Conservation (phyloP, 2,888 invertebrate species). For the Idaea dimidiata region DNA sequence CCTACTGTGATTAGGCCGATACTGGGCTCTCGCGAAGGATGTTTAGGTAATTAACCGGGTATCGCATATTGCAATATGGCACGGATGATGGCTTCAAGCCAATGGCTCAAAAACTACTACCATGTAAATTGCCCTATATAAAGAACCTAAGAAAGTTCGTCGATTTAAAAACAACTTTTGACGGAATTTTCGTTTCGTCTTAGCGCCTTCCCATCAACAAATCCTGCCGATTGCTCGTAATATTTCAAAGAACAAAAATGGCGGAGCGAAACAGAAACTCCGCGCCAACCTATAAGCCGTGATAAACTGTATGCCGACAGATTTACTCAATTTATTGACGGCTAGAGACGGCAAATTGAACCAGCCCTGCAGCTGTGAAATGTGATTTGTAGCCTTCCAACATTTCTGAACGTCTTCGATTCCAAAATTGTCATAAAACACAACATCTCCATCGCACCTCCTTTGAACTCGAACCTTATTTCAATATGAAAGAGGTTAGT, state of each 20-base stretch:
- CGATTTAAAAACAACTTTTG: background rate
- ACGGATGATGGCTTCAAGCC: too few relatives aligned
- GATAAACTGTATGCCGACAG: slow-evolving; percentile 12
- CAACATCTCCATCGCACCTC: background rate
- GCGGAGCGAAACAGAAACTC: slow-evolving; percentile 1
- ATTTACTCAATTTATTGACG: slow-evolving; percentile 14
- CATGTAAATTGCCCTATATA: too few relatives aligned
- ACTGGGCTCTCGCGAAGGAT: too few relatives aligned
- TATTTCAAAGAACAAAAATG: background rate
- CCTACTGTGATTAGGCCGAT: too few relatives aligned
- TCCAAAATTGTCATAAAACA: slow-evolving; percentile 10
- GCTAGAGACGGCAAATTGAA: slow-evolving; percentile 13
- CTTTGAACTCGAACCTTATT: background rate
- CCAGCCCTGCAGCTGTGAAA: slow-evolving; percentile 17
- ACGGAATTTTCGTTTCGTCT: background rate
- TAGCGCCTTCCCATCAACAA: background rate
- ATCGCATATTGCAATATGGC: too few relatives aligned
- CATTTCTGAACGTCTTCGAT: slow-evolving; percentile 16
- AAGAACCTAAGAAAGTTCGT: background rate
- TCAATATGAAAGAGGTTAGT: background rate
- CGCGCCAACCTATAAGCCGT: slow-evolving; percentile 3
- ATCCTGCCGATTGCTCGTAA: background rate
- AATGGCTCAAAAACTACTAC: too few relatives aligned
- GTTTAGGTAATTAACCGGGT: too few relatives aligned
- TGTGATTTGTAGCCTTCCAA: slow-evolving; percentile 22